Base-by-base conservation (phyloP, 2,888 invertebrate genomes). In the Microctonus aethiopoides region DNA sequence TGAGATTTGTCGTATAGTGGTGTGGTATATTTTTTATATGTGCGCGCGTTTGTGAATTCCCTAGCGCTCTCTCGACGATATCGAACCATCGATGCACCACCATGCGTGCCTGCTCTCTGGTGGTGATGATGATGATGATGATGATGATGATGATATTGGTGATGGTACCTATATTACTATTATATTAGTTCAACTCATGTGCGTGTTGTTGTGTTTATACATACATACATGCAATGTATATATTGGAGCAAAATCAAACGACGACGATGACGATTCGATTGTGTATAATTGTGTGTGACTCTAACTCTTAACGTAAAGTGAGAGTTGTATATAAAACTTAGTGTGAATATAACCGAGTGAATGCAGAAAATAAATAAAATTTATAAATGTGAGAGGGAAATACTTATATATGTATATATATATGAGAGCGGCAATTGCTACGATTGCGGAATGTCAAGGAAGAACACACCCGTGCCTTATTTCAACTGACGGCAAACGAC, bases 1-100 rank as follows among this genome's bases (percentile, higher is more conserved):
- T 46, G 46, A n/a, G 46, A 46, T 46, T 46, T 46, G 46, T 46
- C 46, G 34, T 64, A 26, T 51, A 11, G 9, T 34, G 11, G 20
- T 32, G 20, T 32, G 24, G 51, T 29, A 16, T 29, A 22, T 34
- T 54, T 29, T 29, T 26, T 56, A 54, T 54, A 36, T 54, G 13
- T 46, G 46, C 34, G 26, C 34, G 51, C 29, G 34, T 39, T n/a
- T 56, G 11, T 39, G 65, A 56, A 34, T 65, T 34, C 16, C 29
- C 29, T 52, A 13, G n/a, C 26, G 72, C 66, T 67, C 67, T 66
- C 68, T 69, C 63, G 71, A 46, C 46, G 65, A 71, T 71, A 74
- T 75, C 72, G 72, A 75, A 71, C 71, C 70, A 74, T 75, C 75
- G 75, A 75, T 74, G 72, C 72, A 74, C 67, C 52, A 74, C 72